Evolutionary conservation across 2,888 invertebrate genomes (phyloP), one percentile per base, ranked within the genome.

Genomic region (Norana najaformis): DNA sequence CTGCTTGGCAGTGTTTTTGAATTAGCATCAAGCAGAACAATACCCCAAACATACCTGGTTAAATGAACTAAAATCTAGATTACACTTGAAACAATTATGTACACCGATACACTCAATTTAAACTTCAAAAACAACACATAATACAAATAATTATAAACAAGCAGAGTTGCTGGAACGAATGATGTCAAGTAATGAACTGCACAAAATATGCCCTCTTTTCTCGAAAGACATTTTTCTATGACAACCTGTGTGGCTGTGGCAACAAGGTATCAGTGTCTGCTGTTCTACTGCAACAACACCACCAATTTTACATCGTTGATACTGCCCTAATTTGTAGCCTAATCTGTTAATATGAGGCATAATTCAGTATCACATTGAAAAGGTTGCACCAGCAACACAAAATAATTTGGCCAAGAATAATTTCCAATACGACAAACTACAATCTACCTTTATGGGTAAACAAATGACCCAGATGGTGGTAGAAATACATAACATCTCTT

Each of bases 161-260:
- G 69, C 69, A 69, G 69, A 69, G 69, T n/a, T n/a, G 30, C n/a
- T 69, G 69, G 69, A 69, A 69, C 69, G 69, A 69, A 69, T n/a
- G 5, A 69, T 69, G 69, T 69, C 69, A 69, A 69, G 69, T 69
- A 69, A 69, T 69, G 69, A 69, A 69, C n/a, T 69, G 69, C n/a
- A 69, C 47, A 69, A 69, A 69, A 69, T n/a, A 69, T 69, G 69
- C 69, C 69, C 69, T n/a, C n/a, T 69, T 69, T 69, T n/a, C 69
- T 69, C 69, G 69, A 69, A 69, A 69, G 69, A 69, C n/a, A n/a
- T 69, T 69, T 69, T 8, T 3, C 69, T 8, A n/a, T 69, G 69
- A 69, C 69, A 69, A 69, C 69, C n/a, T 8, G 13, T 53, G 53
- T 53, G 53, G 53, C 30, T 23, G n/a, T n/a, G 30, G 69, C 69